These are phyloP conservation scores for Paracanthobrama guichenoti DNA, from an alignment of 2,113 vertebrate genomes.

Conservation along the genomic window DNA sequence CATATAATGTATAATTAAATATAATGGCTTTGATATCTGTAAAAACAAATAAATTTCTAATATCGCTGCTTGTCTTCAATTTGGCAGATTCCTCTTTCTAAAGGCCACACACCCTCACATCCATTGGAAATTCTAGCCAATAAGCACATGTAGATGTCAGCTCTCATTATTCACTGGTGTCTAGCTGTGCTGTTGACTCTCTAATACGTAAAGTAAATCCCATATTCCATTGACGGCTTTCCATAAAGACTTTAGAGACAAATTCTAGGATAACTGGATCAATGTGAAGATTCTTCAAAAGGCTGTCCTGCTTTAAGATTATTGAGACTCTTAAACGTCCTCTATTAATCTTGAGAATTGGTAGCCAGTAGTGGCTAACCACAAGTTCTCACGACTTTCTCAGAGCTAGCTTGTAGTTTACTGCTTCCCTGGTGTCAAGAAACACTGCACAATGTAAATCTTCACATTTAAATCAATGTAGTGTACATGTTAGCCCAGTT, in stretches of 20 bases:
- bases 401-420: background rate
- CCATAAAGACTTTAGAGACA: background rate
- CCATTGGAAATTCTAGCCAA: background rate
- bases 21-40: background rate
- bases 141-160: background rate
- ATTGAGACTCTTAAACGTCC: background rate
- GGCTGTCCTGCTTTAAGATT: background rate
- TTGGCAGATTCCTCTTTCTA: background rate
- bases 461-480: background rate
- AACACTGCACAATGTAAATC: background rate
- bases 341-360: background rate
- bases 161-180: background rate
- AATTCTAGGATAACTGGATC: background rate
- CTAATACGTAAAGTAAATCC: background rate
- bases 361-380: background rate
- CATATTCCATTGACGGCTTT: background rate
- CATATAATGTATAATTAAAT: too few relatives aligned
- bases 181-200: background rate
- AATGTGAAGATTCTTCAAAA: background rate
- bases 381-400: too few relatives aligned
- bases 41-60: slow-evolving; percentile 5
- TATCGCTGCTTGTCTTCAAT: background rate
- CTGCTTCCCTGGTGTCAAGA: background rate
- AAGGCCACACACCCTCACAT: slow-evolving; percentile 11
- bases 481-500: background rate